Evolutionary conservation across 2,797 vertebrate genomes (phyloP), one percentile per base, ranked within the genome.

Genomic region (Tapirus indicus): DNA sequence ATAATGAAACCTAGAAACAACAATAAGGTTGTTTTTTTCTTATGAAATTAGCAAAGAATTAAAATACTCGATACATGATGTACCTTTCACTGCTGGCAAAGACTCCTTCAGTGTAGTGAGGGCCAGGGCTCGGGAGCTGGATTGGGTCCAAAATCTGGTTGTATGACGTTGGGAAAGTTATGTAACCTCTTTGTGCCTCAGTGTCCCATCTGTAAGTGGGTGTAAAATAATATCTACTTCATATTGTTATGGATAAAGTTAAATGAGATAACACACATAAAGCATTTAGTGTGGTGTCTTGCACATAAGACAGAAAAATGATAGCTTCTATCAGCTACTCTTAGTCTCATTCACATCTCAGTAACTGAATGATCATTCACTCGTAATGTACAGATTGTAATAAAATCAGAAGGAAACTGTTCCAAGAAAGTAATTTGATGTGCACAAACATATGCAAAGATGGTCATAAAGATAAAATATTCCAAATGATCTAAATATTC

Each of bases 31-130:
- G 7, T 12, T n/a, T 95, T 88, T 71, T 20, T 82, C 29, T n/a
- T 78, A 75, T 41, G 25, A 78, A 91, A 88, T 80, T 64, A 86
- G 41, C 35, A 94, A 92, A 85, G 60, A 80, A 41, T 83, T 41
- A 44, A 60, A 79, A 79, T 69, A 29, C 6, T 84, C 25, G 7
- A 7, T 62, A 32, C 49, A 41, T 6, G 0, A 20, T 2, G 0
- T 68, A 69, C 10, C 56, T 74, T 52, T 82, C 83, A 71, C 38
- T n/a, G 5, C 27, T 54, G 74, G 35, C 62, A 38, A 82, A 88
- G 21, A 9, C 18, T 62, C 17, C 35, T 47, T 27, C 25, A 25
- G 27, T 60, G 74, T 7, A 66, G 32, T 0, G 6, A 56, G 23
- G n/a, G 6, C 9, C 16, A 87, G 47, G 14, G 10, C 7, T 49